Percentiles rank a stretch among this genome's conserved stretches.
These are phyloP conservation scores for Ceyx margarethae DNA, from an alignment of 2,113 vertebrate genomes.

Conservation along the genomic window DNA sequence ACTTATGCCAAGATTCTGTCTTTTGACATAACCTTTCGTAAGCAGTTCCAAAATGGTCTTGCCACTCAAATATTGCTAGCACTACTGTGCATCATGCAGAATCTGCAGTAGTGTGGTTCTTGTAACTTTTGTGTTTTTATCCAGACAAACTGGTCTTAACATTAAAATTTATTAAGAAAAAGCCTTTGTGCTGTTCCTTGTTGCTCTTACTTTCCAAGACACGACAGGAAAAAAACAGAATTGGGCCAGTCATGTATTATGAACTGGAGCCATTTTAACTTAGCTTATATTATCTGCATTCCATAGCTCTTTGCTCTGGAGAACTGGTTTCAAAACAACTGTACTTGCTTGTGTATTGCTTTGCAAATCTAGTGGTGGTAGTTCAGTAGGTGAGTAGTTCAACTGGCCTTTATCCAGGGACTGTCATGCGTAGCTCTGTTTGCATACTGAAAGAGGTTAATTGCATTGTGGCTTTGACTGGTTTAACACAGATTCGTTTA, in stretches of 20 bases:
- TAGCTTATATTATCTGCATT: not conserved
- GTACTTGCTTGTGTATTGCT: not conserved
- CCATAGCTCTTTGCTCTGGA: not conserved
- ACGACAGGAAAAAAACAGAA: not conserved
- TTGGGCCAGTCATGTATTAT: not conserved
- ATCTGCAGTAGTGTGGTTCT: slow-evolving; percentile 31
- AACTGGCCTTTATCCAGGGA: not conserved
- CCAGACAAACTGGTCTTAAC: slow-evolving; percentile 54
- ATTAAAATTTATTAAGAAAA: slow-evolving; percentile 72
- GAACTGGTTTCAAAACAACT: slow-evolving; percentile 44
- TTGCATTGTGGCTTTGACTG: not conserved
- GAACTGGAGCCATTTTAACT: not conserved
- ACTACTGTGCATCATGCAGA: slow-evolving; percentile 40
- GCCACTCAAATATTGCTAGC: slow-evolving; percentile 14
- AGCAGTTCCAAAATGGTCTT: slow-evolving; percentile 29
- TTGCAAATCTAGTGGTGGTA: not conserved
- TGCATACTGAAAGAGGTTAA: not conserved
- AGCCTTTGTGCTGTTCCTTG: slow-evolving; percentile 46
- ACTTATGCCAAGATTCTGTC: slow-evolving; percentile 30
- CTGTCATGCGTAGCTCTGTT: not conserved
- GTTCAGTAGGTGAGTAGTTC: not conserved
- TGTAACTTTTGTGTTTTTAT: slow-evolving; percentile 64
- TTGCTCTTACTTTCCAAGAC: slow-evolving; percentile 21
- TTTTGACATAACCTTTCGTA: not conserved
- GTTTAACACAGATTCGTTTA: slow-evolving; percentile 18